Conservation (phyloP, 2,797 vertebrate genomes). For the Diplodus sargus region DNA sequence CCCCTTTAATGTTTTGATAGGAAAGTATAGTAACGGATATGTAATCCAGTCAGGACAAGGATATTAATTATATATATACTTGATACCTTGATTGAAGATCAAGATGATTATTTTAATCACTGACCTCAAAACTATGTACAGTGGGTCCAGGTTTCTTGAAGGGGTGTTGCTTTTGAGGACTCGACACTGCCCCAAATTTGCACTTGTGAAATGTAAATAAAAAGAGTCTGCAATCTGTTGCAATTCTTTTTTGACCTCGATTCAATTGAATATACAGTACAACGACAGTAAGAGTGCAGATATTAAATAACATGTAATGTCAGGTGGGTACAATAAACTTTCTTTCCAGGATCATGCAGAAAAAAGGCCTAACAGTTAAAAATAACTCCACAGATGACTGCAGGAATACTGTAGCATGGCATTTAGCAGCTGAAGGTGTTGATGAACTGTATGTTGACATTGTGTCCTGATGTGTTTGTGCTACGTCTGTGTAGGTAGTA, state of each 20-base stretch:
- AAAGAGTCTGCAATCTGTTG: no score
- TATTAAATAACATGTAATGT: neutral
- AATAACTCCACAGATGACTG: neutral
- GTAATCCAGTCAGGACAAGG: neutral
- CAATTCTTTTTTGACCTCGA: no score
- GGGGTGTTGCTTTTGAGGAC: no score
- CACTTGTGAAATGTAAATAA: no score
- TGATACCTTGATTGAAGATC: slow-evolving; percentile 2
- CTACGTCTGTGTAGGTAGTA: neutral
- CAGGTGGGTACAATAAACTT: neutral
- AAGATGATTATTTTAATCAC: slow-evolving; percentile 5
- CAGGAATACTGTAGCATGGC: neutral
- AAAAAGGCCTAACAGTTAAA: neutral
- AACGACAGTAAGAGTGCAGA: neutral
- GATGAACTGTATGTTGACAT: neutral
- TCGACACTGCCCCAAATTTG: no score
- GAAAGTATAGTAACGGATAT: neutral
- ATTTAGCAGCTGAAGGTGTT: neutral
- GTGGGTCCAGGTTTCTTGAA: neutral
- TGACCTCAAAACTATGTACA: slow-evolving; percentile 7
- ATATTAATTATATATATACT: neutral
- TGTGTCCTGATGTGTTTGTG: slow-evolving; percentile 1
- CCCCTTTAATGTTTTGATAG: neutral
- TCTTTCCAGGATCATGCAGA: neutral
- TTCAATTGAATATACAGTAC: no score